phyloP scores from a whole-genome alignment of 2,888 invertebrate species.

The Lymantria dispar region DNA sequence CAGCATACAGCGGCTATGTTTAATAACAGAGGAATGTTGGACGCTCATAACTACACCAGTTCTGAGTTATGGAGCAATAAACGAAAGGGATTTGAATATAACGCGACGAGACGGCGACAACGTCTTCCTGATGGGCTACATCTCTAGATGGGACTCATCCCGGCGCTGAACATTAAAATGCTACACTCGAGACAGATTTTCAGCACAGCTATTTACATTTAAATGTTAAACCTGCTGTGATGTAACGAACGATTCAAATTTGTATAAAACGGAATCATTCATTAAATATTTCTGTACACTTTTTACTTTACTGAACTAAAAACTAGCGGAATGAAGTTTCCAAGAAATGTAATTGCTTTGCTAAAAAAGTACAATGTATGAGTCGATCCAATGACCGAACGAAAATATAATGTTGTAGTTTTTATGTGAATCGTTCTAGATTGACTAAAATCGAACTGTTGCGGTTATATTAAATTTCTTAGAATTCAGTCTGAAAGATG shows the following conservation, averaged over 20 bases:
- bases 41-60: constrained; percentile 58
- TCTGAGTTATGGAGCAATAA: constrained; percentile 73
- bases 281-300: neutral
- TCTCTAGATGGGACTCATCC: constrained; percentile 34
- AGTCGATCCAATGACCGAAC: constrained; percentile 7
- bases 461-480: constrained; percentile 20
- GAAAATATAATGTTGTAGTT: constrained; percentile 1
- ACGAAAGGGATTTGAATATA: constrained; percentile 64
- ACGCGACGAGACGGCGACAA: constrained; percentile 53
- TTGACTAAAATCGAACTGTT: constrained; percentile 12
- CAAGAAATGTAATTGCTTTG: constrained; percentile 18
- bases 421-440: constrained; percentile 9
- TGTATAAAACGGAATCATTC: neutral
- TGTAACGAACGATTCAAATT: constrained; percentile 4
- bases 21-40: constrained; percentile 70
- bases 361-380: constrained; percentile 6
- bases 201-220: constrained; percentile 19
- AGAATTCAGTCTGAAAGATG: constrained; percentile 18
- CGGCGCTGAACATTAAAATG: constrained; percentile 32
- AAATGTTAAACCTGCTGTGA: constrained; percentile 4
- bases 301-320: neutral
- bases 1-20: constrained; percentile 48
- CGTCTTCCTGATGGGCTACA: constrained; percentile 43
- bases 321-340: constrained; percentile 1
- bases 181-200: constrained; percentile 26